Percentiles rank a stretch among this genome's conserved stretches.
Evolutionary conservation across 2,113 vertebrate species (phyloP).

Genomic region (Myotis yumanensis): DNA sequence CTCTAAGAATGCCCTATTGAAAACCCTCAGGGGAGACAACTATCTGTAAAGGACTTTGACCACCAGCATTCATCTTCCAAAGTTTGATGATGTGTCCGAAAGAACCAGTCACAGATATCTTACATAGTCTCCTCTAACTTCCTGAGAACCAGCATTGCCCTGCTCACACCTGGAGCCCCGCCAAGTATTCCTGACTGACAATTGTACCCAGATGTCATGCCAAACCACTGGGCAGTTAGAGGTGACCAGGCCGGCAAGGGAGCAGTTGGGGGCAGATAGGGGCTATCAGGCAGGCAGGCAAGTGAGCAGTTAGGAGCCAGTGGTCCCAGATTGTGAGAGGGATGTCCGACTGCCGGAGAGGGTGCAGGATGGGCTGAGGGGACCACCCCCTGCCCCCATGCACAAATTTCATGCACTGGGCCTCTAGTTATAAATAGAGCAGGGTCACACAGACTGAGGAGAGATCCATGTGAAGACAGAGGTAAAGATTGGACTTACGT

Average conservation of each 20-base stretch:
- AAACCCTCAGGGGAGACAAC: constrained; percentile 8
- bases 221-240: not conserved
- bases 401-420: no score
- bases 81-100: constrained; percentile 46
- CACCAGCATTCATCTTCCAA: not conserved
- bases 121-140: not conserved
- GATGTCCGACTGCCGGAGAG: no score
- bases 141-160: not conserved
- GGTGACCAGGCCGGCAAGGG: no score
- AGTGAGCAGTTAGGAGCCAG: no score
- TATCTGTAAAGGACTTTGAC: constrained; percentile 30
- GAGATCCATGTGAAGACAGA: not conserved
- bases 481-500: not conserved
- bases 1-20: constrained; percentile 4
- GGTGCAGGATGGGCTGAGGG: no score
- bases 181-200: not conserved
- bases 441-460: no score
- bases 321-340: no score
- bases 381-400: no score
- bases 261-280: no score
- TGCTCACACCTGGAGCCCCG: not conserved
- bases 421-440: not conserved
- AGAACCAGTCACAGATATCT: not conserved
- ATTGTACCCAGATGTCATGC: not conserved
- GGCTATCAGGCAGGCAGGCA: no score